Percentiles rank a stretch among this genome's conserved stretches.
Evolutionary conservation across 2,797 vertebrate genomes (phyloP).

Genomic region (Xiphophorus birchmanni): DNA sequence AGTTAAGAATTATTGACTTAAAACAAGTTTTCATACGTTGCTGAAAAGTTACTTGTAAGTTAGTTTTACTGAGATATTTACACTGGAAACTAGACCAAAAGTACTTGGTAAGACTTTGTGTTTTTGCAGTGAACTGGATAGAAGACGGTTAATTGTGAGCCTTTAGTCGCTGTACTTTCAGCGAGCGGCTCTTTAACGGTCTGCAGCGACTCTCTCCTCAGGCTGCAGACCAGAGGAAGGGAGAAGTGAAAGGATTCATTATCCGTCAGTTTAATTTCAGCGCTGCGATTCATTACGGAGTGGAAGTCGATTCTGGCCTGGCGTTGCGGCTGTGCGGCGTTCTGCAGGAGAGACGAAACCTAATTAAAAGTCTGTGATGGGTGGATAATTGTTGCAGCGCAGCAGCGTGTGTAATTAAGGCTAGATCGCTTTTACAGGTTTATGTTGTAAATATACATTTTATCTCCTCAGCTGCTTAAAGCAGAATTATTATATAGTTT

Average conservation of each 20-base stretch:
- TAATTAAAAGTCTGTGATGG: constrained; percentile 64
- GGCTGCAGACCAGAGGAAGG: neutral
- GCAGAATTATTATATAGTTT: constrained; percentile 19
- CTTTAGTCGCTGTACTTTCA: neutral
- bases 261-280: constrained; percentile 66
- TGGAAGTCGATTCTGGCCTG: constrained; percentile 34
- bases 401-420: constrained; percentile 65
- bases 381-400: constrained; percentile 63
- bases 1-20: too few relatives aligned
- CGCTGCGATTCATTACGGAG: constrained; percentile 60
- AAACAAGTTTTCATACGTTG: too few relatives aligned
- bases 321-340: constrained; percentile 2
- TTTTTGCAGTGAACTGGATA: neutral
- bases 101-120: too few relatives aligned
- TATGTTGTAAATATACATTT: constrained; percentile 54
- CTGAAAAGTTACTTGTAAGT: too few relatives aligned
- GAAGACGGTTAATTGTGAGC: neutral
- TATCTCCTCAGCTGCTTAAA: constrained; percentile 8
- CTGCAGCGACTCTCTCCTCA: neutral
- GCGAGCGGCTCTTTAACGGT: neutral
- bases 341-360: constrained; percentile 34
- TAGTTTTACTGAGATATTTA: too few relatives aligned
- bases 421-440: constrained; percentile 57
- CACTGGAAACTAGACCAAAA: too few relatives aligned
- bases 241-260: constrained; percentile 51